phyloP scores from a whole-genome alignment of 2,797 vertebrate genomes.

The Balearica regulorum region DNA sequence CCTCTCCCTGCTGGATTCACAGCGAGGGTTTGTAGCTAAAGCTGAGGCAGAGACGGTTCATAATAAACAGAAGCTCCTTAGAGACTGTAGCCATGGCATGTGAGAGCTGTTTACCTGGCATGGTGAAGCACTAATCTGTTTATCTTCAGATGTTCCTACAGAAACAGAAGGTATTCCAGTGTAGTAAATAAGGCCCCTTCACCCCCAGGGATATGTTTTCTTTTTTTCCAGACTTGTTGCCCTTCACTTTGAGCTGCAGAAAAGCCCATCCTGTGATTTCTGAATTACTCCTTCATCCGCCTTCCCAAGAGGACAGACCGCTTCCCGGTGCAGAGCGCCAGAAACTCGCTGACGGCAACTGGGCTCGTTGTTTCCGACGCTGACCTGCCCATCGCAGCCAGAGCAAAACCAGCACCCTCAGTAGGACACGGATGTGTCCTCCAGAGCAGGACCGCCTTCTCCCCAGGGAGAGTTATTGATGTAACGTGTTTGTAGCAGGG shows the following conservation, averaged over 20 bases:
- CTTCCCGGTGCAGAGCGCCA: conserved; percentile 18
- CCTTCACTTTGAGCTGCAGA: neutral
- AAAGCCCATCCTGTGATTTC: neutral
- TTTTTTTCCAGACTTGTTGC: neutral
- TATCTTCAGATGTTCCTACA: conserved; percentile 52
- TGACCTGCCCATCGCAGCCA: neutral
- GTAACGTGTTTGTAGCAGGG: neutral
- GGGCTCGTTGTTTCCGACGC: neutral
- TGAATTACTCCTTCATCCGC: neutral
- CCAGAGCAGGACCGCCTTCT: neutral
- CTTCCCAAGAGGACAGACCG: neutral
- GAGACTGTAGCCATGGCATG: conserved; percentile 71
- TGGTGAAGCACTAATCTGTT: conserved; percentile 34
- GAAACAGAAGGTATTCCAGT: conserved; percentile 30
- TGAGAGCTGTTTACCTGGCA: conserved; percentile 63
- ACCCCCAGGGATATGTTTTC: neutral
- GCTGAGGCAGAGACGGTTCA: conserved; percentile 8
- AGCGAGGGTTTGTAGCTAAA: conserved; percentile 48
- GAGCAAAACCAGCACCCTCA: neutral
- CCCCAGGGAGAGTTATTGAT: neutral
- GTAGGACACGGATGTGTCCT: neutral
- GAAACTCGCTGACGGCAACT: conserved; percentile 26
- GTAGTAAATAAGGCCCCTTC: conserved; percentile 9
- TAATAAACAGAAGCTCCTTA: conserved; percentile 72
- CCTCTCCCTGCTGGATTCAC: conserved; percentile 9